phyloP scores from a whole-genome alignment of 2,888 invertebrate genomes.

The Galerucella calmariensis region DNA sequence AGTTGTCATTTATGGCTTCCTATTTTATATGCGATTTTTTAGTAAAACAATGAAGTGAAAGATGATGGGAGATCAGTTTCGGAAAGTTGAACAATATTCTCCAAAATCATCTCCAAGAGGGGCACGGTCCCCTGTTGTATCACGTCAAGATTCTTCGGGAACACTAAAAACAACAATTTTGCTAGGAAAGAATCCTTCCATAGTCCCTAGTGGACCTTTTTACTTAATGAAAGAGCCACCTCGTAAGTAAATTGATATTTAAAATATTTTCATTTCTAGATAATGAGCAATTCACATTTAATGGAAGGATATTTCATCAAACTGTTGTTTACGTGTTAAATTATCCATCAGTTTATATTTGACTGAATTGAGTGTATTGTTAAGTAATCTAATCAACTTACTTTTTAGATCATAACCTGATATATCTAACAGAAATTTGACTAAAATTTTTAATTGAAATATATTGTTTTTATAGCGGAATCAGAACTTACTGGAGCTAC shows the following conservation, averaged over 20 bases:
- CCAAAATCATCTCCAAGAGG: slow-evolving; percentile 95
- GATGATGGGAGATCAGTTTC: slow-evolving; percentile 93
- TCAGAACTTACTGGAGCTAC: slow-evolving; percentile 95
- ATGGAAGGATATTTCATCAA: too few relatives aligned
- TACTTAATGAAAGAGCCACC: slow-evolving; percentile 98
- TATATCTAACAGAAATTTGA: too few relatives aligned
- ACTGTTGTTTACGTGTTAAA: too few relatives aligned
- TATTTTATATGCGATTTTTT: slow-evolving; percentile 39
- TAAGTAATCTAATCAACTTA: too few relatives aligned
- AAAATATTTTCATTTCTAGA: too few relatives aligned
- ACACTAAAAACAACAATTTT: slow-evolving; percentile 98
- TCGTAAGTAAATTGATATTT: slow-evolving; percentile 66
- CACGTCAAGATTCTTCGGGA: slow-evolving; percentile 96
- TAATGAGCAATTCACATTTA: too few relatives aligned
- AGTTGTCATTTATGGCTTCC: slow-evolving; percentile 32
- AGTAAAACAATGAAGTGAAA: slow-evolving; percentile 69
- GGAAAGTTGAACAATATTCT: slow-evolving; percentile 93
- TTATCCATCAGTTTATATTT: neutral
- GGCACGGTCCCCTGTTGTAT: slow-evolving; percentile 94
- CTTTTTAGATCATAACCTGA: too few relatives aligned
- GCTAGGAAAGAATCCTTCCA: slow-evolving; percentile 95
- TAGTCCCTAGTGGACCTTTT: slow-evolving; percentile 97
- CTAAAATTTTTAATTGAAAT: neutral
- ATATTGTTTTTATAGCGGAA: slow-evolving; percentile 72
- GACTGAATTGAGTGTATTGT: neutral